Evolutionary conservation across 2,888 invertebrate genomes (phyloP).

Genomic region (Sinotaia quadrata): DNA sequence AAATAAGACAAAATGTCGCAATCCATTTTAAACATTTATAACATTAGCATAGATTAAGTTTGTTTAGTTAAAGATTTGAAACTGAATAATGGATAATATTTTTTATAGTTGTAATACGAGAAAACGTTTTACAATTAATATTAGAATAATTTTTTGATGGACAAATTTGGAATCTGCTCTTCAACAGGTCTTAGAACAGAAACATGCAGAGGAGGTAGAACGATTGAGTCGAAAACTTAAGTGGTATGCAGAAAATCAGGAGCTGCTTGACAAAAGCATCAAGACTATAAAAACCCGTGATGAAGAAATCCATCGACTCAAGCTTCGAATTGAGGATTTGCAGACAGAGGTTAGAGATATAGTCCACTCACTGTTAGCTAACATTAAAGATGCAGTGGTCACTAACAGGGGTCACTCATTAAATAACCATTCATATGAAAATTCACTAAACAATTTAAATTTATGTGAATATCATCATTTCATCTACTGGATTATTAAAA

Average conservation of each 20-base stretch:
- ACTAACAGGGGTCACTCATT: too few relatives aligned
- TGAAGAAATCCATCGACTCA: conserved; percentile 61
- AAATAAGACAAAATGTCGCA: too few relatives aligned
- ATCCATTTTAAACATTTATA: too few relatives aligned
- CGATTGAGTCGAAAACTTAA: conserved; percentile 61
- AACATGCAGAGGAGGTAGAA: conserved; percentile 55
- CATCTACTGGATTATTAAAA: too few relatives aligned
- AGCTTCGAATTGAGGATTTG: conserved; percentile 60
- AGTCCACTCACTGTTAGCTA: too few relatives aligned
- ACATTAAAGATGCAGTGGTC: too few relatives aligned
- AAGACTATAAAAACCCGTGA: conserved; percentile 57
- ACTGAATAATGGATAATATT: not conserved
- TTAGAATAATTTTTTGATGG: not conserved
- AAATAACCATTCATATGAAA: too few relatives aligned
- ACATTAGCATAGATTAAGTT: too few relatives aligned
- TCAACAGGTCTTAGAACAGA: conserved; percentile 55
- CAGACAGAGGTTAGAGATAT: conserved; percentile 56
- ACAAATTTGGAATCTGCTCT: conserved; percentile 7
- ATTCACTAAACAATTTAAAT: too few relatives aligned
- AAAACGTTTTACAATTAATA: not conserved
- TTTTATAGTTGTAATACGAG: not conserved
- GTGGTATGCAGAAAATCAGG: conserved; percentile 71
- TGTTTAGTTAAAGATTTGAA: too few relatives aligned
- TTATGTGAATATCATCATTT: too few relatives aligned
- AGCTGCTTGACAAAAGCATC: conserved; percentile 65